Percentiles rank a stretch among this genome's conserved stretches.
Conservation (phyloP, 2,113 vertebrate species). For the Ginglymostoma cirratum region DNA sequence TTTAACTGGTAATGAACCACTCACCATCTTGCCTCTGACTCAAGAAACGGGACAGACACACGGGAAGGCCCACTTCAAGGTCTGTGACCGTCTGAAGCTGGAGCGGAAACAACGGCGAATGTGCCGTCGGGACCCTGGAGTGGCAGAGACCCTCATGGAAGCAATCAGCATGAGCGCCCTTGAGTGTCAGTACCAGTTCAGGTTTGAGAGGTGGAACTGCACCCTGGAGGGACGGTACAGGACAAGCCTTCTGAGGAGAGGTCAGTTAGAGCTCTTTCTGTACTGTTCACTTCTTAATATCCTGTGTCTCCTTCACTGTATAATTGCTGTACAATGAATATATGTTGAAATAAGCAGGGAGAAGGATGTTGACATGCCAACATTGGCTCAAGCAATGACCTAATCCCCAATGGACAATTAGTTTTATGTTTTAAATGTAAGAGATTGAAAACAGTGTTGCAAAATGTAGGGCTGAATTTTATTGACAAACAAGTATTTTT, state of each 20-base stretch:
- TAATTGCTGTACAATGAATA: not conserved
- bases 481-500: not conserved
- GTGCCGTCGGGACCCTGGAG: conserved; percentile 91
- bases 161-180: conserved; percentile 91
- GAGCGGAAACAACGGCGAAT: conserved; percentile 94
- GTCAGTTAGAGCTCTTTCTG: conserved; percentile 47
- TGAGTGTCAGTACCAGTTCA: conserved; percentile 96
- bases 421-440: not conserved
- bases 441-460: not conserved
- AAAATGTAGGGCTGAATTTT: not conserved
- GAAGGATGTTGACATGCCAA: not conserved
- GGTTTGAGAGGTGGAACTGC: conserved; percentile 98
- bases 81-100: conserved; percentile 94
- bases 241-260: conserved; percentile 85
- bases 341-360: not conserved
- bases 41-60: conserved; percentile 77
- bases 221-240: conserved; percentile 86
- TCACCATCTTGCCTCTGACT: conserved; percentile 91
- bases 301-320: too few relatives aligned
- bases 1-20: conserved; percentile 89
- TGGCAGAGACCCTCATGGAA: conserved; percentile 89
- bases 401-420: not conserved
- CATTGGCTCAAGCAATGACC: not conserved
- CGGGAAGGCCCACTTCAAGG: conserved; percentile 84
- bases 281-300: not conserved